phyloP scores from a whole-genome alignment of 2,888 invertebrate genomes.

The Leucophora obtusa region DNA sequence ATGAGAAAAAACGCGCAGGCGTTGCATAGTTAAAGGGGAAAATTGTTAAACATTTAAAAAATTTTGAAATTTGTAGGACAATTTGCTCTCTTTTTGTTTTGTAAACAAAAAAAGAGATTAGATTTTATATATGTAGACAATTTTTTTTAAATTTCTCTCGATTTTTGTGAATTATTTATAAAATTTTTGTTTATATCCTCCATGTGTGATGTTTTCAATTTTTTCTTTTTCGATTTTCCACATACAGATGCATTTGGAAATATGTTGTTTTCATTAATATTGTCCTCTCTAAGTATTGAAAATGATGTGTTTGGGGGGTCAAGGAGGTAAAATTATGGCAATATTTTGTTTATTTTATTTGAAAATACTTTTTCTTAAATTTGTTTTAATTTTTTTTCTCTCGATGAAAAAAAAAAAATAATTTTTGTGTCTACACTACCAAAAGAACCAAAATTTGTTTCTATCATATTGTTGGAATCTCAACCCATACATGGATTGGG shows the following conservation, averaged over 20 bases:
- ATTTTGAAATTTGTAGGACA: constrained; percentile 15
- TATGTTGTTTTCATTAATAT: constrained; percentile 26
- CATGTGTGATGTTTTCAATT: constrained; percentile 24
- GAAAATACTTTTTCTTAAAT: constrained; percentile 41
- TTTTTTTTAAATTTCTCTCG: constrained; percentile 44
- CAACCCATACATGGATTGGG: constrained; percentile 79
- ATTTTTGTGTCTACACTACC: constrained; percentile 38
- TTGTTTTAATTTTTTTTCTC: constrained; percentile 46
- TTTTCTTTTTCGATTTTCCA: background rate
- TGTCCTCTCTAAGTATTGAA: background rate
- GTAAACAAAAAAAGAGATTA: background rate
- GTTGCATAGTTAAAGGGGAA: constrained; percentile 73
- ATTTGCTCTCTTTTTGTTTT: background rate
- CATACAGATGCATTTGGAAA: constrained; percentile 57
- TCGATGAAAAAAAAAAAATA: constrained; percentile 16
- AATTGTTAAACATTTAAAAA: constrained; percentile 34
- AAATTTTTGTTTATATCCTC: constrained; percentile 57
- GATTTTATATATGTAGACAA: constrained; percentile 66
- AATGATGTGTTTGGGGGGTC: constrained; percentile 32
- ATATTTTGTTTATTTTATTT: constrained; percentile 33
- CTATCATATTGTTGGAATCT: constrained; percentile 70
- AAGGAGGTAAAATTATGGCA: constrained; percentile 15
- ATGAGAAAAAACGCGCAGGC: constrained; percentile 55
- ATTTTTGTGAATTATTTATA: constrained; percentile 34
- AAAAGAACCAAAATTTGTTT: constrained; percentile 33